These are phyloP conservation scores for Brachionus rubens DNA, from an alignment of 1,140 invertebrate species.

Conservation along the genomic window DNA sequence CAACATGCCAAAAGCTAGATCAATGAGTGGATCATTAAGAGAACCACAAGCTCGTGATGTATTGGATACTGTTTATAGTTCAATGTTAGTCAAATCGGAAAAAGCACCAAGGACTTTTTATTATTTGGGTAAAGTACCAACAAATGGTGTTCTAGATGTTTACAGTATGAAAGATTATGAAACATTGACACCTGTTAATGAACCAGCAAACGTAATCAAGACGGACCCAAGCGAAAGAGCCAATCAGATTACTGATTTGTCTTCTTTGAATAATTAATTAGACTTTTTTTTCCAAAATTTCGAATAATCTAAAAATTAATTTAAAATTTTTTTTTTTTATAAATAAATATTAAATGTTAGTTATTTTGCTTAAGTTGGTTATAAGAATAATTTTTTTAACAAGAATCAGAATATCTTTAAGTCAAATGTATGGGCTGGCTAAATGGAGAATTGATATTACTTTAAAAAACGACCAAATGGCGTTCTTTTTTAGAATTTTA, in stretches of 20 bases:
- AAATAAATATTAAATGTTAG: no score
- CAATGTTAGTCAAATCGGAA: background rate
- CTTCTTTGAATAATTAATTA: slow-evolving; percentile 21
- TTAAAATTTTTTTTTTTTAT: no score
- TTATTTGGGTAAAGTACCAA: slow-evolving; percentile 45
- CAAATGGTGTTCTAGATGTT: slow-evolving; percentile 33
- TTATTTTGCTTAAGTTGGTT: no score
- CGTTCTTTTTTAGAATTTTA: no score
- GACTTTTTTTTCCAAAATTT: no score
- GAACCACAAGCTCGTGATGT: slow-evolving; percentile 27
- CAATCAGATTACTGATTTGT: slow-evolving; percentile 7
- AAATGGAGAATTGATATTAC: no score
- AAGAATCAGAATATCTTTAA: no score
- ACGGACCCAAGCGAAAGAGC: background rate
- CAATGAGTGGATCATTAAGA: slow-evolving; percentile 11
- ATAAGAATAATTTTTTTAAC: no score
- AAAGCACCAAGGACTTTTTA: slow-evolving; percentile 34
- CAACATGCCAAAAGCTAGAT: background rate
- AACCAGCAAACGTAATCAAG: background rate
- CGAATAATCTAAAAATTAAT: no score
- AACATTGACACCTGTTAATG: slow-evolving; percentile 34
- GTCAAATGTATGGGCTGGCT: no score
- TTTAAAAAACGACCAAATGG: no score
- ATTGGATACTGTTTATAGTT: slow-evolving; percentile 32
- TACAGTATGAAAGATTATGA: slow-evolving; percentile 42